Conservation (phyloP, 2,113 vertebrate species). For the Cynopterus brachyotis region DNA sequence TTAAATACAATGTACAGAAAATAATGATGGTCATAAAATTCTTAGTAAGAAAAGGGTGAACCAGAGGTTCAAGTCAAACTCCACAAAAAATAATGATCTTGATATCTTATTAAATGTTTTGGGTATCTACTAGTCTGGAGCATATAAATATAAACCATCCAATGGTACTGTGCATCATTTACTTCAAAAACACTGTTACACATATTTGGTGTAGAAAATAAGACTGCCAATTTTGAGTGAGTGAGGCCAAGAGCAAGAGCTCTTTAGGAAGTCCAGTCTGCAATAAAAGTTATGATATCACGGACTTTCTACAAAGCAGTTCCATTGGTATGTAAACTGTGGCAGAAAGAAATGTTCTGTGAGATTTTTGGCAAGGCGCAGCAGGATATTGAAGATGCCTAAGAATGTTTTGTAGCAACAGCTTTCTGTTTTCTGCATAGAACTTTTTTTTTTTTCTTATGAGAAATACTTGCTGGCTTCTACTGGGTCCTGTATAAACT, state of each 20-base stretch:
- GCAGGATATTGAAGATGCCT: not conserved
- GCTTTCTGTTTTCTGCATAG: not conserved
- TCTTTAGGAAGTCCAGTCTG: not conserved
- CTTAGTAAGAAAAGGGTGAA: not conserved
- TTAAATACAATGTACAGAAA: not conserved
- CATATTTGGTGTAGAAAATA: not conserved
- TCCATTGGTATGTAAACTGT: not conserved
- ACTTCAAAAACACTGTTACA: not conserved
- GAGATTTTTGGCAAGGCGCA: not conserved
- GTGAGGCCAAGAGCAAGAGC: not conserved
- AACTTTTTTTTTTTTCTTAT: not conserved
- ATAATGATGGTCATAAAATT: not conserved
- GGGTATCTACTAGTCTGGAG: not conserved
- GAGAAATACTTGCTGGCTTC: not conserved
- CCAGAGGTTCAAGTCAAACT: not conserved
- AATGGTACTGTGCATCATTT: not conserved
- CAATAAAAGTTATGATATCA: not conserved
- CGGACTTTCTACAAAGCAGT: not conserved
- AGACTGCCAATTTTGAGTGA: not conserved
- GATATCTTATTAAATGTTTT: not conserved
- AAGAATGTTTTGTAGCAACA: not conserved
- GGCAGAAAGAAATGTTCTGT: not conserved
- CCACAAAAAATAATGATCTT: not conserved
- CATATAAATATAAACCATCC: not conserved
- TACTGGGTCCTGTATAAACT: not conserved